These are phyloP conservation scores for Rhamnusium bicolor DNA, from an alignment of 2,888 invertebrate species.

Conservation along the genomic window DNA sequence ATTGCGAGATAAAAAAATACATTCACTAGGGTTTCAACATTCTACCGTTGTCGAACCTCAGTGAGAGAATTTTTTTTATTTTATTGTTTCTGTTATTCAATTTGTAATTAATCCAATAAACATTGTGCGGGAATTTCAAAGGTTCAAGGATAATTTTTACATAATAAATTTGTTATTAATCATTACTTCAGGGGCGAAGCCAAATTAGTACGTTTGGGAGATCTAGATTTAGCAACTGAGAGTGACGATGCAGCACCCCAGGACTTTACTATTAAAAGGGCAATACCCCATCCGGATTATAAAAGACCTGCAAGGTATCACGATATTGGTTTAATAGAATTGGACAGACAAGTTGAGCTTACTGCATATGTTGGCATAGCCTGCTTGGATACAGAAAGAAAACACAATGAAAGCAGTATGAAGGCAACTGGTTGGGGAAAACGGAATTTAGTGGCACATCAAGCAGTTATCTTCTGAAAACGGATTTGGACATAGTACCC, in stretches of 20 bases:
- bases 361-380: constrained; percentile 70
- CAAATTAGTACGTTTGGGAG: constrained; percentile 59
- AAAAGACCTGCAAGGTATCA: constrained; percentile 67
- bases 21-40: no score
- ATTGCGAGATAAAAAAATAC: no score
- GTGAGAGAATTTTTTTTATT: no score
- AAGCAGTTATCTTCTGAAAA: constrained; percentile 1
- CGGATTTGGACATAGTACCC: neutral
- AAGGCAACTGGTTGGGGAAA: constrained; percentile 60
- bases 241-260: constrained; percentile 68
- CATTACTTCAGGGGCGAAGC: constrained; percentile 40
- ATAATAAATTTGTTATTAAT: no score
- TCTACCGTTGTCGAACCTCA: no score
- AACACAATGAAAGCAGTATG: constrained; percentile 54
- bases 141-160: no score
- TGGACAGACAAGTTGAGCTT: constrained; percentile 66
- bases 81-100: no score
- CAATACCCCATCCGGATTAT: constrained; percentile 69
- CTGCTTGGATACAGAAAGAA: constrained; percentile 64
- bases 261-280: constrained; percentile 55
- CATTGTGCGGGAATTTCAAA: no score
- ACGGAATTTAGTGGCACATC: neutral
- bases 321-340: constrained; percentile 72
- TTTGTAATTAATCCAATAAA: no score
- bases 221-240: constrained; percentile 65